Conservation (phyloP, 1,140 invertebrate species). For the Melipona quadrifasciata region DNA sequence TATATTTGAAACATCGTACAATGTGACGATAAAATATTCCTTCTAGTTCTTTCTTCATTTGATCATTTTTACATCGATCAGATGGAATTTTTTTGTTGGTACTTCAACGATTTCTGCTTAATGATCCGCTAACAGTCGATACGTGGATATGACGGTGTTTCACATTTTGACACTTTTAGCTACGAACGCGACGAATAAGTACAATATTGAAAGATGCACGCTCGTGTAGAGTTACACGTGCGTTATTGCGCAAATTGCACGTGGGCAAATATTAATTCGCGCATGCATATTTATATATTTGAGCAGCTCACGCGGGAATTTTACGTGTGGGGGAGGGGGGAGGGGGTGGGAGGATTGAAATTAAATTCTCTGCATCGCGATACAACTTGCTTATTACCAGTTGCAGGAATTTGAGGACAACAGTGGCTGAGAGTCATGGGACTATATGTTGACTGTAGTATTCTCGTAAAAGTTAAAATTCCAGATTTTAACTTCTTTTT, state of each 20-base stretch:
- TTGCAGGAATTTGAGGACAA: not conserved
- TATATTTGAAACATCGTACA: not conserved
- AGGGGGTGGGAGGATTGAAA: not conserved
- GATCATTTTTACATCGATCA: not conserved
- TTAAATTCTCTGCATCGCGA: not conserved
- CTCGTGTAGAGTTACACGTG: not conserved
- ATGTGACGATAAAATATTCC: not conserved
- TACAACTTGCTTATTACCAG: not conserved
- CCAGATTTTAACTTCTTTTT: no score
- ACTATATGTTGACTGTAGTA: no score
- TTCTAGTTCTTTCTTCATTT: not conserved
- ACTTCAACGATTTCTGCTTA: not conserved
- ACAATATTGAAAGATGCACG: constrained; percentile 13
- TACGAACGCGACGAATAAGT: not conserved
- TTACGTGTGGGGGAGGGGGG: no score
- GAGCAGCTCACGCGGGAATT: not conserved
- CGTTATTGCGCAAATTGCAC: constrained; percentile 20
- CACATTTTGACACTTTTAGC: constrained; percentile 8
- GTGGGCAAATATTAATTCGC: constrained; percentile 19
- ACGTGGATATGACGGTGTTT: not conserved
- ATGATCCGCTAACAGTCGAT: constrained; percentile 13
- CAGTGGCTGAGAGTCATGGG: not conserved
- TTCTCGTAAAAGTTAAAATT: no score
- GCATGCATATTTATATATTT: not conserved
- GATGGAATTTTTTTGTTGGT: not conserved